These are phyloP conservation scores for Acanthosoma haemorrhoidale DNA, from an alignment of 2,888 invertebrate species.

Conservation along the genomic window DNA sequence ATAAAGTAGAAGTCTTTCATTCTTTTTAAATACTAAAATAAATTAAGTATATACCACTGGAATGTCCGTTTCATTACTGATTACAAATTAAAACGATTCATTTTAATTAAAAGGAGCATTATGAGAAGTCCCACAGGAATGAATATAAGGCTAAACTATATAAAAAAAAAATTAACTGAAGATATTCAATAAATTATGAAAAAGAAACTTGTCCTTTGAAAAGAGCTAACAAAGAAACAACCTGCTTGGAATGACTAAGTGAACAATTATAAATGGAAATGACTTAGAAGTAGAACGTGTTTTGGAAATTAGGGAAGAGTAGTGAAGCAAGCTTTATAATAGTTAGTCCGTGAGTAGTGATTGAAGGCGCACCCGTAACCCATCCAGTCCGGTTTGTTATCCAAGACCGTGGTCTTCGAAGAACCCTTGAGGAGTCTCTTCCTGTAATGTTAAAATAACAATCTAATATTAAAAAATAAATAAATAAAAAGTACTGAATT, in stretches of 20 bases:
- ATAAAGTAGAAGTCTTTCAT: not conserved
- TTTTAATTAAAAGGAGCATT: not conserved
- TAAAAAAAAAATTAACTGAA: not conserved
- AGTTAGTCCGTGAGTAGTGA: constrained; percentile 35
- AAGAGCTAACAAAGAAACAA: not conserved
- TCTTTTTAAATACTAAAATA: not conserved
- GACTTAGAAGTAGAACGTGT: not conserved
- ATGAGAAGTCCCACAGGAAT: not conserved
- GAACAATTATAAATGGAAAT: not conserved
- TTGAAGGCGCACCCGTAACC: constrained; percentile 35
- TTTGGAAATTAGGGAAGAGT: not conserved
- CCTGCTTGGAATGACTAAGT: not conserved
- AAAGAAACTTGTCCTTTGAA: too few relatives aligned
- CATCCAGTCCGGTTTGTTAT: constrained; percentile 50
- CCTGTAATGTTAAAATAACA: constrained; percentile 62
- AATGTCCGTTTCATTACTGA: not conserved
- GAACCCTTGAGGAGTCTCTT: constrained; percentile 98
- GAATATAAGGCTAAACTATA: not conserved
- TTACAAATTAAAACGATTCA: not conserved
- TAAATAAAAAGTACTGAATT: not conserved
- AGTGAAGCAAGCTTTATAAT: not conserved
- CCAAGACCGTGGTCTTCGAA: constrained; percentile 98
- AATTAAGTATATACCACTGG: not conserved
- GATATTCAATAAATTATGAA: too few relatives aligned
- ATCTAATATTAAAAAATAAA: not conserved